A percentile compares a stretch with the other conserved stretches of the same genome.
phyloP scores from a whole-genome alignment of 2,888 invertebrate genomes.

The Brachypterus glaber region DNA sequence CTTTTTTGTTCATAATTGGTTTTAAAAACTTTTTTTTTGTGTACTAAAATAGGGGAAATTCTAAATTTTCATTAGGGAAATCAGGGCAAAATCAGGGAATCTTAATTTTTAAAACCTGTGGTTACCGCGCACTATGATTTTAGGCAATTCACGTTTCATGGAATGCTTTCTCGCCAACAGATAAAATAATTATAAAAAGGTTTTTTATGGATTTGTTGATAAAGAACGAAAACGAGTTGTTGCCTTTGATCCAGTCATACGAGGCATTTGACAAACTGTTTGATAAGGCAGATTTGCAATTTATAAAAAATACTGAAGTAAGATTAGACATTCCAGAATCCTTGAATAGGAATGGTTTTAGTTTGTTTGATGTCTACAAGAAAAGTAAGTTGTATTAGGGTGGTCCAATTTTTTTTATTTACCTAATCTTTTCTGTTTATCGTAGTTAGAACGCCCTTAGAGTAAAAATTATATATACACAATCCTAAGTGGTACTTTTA shows the following conservation, averaged over 20 bases:
- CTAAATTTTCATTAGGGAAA: too few species aligned
- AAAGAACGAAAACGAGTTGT: slow-evolving; percentile 34
- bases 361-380: slow-evolving; percentile 35
- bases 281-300: slow-evolving; percentile 35
- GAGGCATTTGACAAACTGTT: slow-evolving; percentile 36
- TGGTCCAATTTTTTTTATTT: neutral
- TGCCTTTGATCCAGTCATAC: slow-evolving; percentile 34
- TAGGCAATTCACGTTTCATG: slow-evolving; percentile 37
- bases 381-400: slow-evolving; percentile 40
- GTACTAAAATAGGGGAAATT: too few species aligned
- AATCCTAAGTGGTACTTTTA: too few species aligned
- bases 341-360: slow-evolving; percentile 39
- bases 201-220: slow-evolving; percentile 40
- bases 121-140: too few species aligned
- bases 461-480: too few species aligned
- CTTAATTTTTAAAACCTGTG: too few species aligned
- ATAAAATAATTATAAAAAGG: slow-evolving; percentile 38
- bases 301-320: slow-evolving; percentile 32
- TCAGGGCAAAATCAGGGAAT: too few species aligned
- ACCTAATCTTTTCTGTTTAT: neutral
- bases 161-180: slow-evolving; percentile 31
- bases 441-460: too few species aligned
- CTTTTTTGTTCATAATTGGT: too few species aligned
- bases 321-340: slow-evolving; percentile 39
- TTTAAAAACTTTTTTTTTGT: too few species aligned